Conservation (phyloP, 2,113 vertebrate genomes). For the Verasper variegatus region DNA sequence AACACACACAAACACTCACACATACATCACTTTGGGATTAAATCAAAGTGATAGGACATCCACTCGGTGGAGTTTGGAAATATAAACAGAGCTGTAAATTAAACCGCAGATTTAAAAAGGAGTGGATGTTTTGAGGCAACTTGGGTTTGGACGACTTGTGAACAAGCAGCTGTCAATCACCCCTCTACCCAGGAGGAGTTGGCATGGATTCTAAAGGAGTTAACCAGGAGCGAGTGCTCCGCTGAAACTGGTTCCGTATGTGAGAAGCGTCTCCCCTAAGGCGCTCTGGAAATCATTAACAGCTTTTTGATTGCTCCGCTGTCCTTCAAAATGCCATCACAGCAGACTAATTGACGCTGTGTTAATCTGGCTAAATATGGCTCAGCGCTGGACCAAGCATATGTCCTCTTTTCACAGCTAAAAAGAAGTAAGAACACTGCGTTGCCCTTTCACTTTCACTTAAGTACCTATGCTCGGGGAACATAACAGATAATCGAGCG, state of each 20-base stretch:
- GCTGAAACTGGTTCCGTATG: conserved; percentile 46
- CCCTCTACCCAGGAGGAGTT: conserved; percentile 31
- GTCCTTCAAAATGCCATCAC: conserved; percentile 70
- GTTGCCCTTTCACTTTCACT: conserved; percentile 20
- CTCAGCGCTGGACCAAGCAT: conserved; percentile 56
- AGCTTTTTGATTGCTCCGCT: conserved; percentile 69
- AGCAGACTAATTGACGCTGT: conserved; percentile 64
- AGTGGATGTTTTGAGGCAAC: conserved; percentile 72
- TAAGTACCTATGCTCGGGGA: not conserved
- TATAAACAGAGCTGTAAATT: conserved; percentile 48
- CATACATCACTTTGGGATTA: conserved; percentile 62
- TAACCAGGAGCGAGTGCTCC: conserved; percentile 27
- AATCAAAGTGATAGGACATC: conserved; percentile 71
- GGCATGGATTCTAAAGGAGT: conserved; percentile 19
- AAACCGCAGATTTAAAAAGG: conserved; percentile 48
- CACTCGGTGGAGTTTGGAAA: conserved; percentile 49
- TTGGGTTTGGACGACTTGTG: conserved; percentile 68
- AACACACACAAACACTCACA: conserved; percentile 27
- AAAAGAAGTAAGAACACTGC: conserved; percentile 40
- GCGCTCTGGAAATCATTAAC: conserved; percentile 62
- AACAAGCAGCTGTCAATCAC: conserved; percentile 61
- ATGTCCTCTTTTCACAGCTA: conserved; percentile 61
- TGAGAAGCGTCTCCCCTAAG: conserved; percentile 43
- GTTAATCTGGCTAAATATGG: conserved; percentile 69
- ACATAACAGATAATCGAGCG: conserved; percentile 31